phyloP scores from a whole-genome alignment of 2,888 invertebrate genomes.

The Sepiola atlantica region DNA sequence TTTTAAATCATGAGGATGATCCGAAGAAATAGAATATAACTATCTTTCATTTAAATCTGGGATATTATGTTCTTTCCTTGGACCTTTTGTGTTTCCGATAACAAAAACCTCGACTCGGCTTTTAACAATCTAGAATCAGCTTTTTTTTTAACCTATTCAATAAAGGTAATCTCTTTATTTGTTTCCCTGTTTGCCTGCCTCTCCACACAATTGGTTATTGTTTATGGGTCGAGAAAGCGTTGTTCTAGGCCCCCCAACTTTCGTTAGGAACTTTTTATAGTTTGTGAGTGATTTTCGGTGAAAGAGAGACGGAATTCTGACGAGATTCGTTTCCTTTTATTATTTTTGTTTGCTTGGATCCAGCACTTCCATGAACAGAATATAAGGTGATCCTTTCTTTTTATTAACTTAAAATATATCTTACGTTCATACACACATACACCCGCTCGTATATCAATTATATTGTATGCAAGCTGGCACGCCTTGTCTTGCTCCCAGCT shows the following conservation, averaged over 20 bases:
- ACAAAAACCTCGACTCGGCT: neutral
- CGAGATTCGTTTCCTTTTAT: neutral
- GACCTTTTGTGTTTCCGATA: neutral
- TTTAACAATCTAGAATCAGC: neutral
- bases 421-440: no score
- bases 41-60: neutral
- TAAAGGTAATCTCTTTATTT: neutral
- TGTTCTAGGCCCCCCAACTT: neutral
- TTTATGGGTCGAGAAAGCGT: neutral
- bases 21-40: neutral
- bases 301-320: neutral
- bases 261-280: neutral
- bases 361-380: neutral
- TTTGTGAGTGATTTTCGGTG: neutral
- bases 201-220: neutral
- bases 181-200: neutral
- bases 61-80: neutral
- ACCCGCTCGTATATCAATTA: no score
- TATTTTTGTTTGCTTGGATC: neutral
- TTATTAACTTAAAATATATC: no score
- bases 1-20: neutral
- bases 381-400: neutral
- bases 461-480: no score
- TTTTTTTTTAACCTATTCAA: neutral
- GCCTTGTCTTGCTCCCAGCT: no score